Evolutionary conservation across 2,888 invertebrate species (phyloP), one percentile per base, ranked within the genome.

Genomic region (Folsomia manolachei): DNA sequence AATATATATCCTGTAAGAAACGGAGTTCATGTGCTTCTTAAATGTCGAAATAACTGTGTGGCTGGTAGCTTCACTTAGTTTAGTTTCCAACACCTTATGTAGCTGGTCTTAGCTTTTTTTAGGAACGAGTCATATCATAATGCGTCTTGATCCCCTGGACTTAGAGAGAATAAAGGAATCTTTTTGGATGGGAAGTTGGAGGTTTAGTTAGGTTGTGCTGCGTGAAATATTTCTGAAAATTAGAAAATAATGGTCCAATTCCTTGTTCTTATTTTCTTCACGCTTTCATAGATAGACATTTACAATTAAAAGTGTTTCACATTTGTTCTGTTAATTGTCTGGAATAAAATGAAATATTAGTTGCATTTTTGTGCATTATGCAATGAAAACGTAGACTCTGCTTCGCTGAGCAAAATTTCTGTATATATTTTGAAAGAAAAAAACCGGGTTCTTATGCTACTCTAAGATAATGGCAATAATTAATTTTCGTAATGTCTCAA

Each of bases 151-250:
- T 56, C 56, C 56, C 56, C 7, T 39, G 39, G 56, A 56, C 56
- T 56, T 56, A 56, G 39, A 4, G n/a, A 21, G 56, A 56, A 51
- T 51, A 51, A 56, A 56, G 7, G 56, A 39, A 39, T 39, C 39
- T 39, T 7, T n/a, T n/a, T n/a, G n/a, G n/a, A n/a, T n/a, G n/a
- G n/a, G n/a, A n/a, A n/a, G n/a, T n/a, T n/a, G n/a, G n/a, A n/a
- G n/a, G n/a, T n/a, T n/a, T n/a, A n/a, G n/a, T n/a, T n/a, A 18
- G n/a, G 63, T 63, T 25, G 11, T 7, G 18, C 63, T 18, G 27
- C 19, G 63, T 63, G 63, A 63, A 63, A 63, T 63, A 63, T 63
- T 63, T 18, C 19, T 25, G 63, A 63, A 63, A 63, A 63, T 63
- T 63, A 63, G 19, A 27, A 63, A 63, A 63, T 63, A 63, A 63